phyloP scores from a whole-genome alignment of 1,140 invertebrate species.

The Melipona quadrifasciata region DNA sequence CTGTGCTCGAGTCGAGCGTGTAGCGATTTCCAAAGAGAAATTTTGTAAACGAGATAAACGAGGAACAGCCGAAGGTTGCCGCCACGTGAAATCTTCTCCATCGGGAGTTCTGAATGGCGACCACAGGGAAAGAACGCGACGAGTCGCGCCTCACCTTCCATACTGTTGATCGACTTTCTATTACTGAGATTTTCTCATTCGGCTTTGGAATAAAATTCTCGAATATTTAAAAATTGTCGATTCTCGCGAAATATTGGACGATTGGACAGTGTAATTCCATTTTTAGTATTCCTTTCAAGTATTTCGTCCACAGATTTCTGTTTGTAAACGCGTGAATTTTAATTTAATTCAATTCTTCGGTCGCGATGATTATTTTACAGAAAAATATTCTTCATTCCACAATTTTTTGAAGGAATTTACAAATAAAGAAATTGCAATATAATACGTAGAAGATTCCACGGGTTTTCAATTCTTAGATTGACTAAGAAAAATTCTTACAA shows the following conservation, averaged over 20 bases:
- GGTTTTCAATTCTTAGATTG: no score
- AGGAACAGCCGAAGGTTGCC: neutral
- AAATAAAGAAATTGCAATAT: no score
- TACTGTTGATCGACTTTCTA: neutral
- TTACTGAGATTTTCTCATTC: neutral
- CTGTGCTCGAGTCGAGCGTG: slow-evolving; percentile 23
- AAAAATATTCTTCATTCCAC: no score
- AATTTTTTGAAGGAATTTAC: no score
- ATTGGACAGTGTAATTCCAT: no score
- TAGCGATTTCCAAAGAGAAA: neutral
- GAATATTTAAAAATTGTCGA: neutral
- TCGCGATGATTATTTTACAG: no score
- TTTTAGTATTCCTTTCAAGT: no score
- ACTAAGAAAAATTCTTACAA: no score
- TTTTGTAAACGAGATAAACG: neutral
- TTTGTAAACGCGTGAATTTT: no score
- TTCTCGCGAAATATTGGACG: neutral
- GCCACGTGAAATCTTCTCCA: neutral
- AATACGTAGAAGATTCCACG: no score
- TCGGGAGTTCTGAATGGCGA: neutral
- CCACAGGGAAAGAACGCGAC: neutral
- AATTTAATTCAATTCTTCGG: no score
- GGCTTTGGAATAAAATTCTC: neutral
- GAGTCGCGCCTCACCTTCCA: neutral
- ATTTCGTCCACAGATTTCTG: no score